Conservation (phyloP, 2,888 invertebrate species). For the Eumerus sabulonum region DNA sequence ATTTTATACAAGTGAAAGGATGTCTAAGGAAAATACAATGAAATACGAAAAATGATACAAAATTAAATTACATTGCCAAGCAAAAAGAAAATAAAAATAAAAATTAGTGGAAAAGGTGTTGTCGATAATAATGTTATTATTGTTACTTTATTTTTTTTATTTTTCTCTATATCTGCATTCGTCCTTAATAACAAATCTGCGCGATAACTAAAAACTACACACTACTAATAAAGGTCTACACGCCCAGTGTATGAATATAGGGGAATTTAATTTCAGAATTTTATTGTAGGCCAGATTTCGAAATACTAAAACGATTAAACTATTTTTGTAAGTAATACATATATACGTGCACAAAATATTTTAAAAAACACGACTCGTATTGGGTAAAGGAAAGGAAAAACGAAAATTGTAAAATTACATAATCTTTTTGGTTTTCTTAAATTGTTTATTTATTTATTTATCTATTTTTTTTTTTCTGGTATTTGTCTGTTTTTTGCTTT, state of each 20-base stretch:
- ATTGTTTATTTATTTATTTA: slow-evolving; percentile 15
- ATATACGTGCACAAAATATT: no score
- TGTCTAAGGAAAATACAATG: slow-evolving; percentile 63
- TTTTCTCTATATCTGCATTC: background rate
- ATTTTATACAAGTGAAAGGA: slow-evolving; percentile 66
- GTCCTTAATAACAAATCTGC: no score
- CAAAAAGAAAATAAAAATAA: no score
- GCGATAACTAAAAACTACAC: no score
- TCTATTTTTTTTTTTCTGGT: slow-evolving; percentile 37
- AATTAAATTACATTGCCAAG: slow-evolving; percentile 5
- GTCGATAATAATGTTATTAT: slow-evolving; percentile 45
- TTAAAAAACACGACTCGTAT: no score
- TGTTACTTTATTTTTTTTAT: background rate
- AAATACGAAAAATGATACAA: slow-evolving; percentile 26
- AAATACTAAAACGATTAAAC: no score
- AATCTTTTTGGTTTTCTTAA: background rate
- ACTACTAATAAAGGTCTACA: no score
- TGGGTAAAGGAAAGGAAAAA: slow-evolving; percentile 19
- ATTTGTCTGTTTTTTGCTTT: slow-evolving; percentile 22
- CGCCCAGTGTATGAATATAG: no score
- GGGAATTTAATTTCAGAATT: no score
- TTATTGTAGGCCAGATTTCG: no score
- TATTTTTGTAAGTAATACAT: no score
- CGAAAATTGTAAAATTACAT: slow-evolving; percentile 54
- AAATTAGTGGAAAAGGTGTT: slow-evolving; percentile 36